phyloP scores from a whole-genome alignment of 2,797 vertebrate genomes.

The Schizothorax lantsangensis region DNA sequence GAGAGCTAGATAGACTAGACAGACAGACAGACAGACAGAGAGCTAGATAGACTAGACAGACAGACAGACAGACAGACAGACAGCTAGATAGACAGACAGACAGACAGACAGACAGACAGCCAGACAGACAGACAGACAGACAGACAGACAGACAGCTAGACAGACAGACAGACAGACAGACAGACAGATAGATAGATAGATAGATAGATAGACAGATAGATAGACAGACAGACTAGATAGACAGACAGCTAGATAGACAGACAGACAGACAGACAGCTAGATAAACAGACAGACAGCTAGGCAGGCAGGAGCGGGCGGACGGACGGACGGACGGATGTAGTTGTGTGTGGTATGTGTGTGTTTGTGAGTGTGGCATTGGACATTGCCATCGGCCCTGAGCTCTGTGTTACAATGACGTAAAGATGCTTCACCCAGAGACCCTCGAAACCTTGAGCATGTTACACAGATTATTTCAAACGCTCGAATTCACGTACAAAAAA shows the following conservation, averaged over 20 bases:
- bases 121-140: too few species aligned
- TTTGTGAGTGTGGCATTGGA: constrained; percentile 24
- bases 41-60: too few species aligned
- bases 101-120: too few species aligned
- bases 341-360: not conserved
- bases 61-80: not conserved
- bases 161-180: not conserved
- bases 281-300: not conserved
- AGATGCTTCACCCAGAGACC: constrained; percentile 37
- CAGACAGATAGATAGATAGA: not conserved
- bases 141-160: too few species aligned
- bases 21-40: too few species aligned
- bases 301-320: too few species aligned
- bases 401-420: constrained; percentile 39
- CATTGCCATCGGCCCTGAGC: constrained; percentile 39
- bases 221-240: not conserved
- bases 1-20: not conserved
- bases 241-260: not conserved
- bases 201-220: too few species aligned
- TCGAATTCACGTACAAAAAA: not conserved
- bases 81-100: not conserved
- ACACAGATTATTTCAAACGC: constrained; percentile 14
- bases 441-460: constrained; percentile 47
- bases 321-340: too few species aligned
- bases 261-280: too few species aligned